A percentile compares a stretch with the other conserved stretches of the same genome.
These are phyloP conservation scores for Atta texana DNA, from an alignment of 1,140 invertebrate species.

Conservation along the genomic window DNA sequence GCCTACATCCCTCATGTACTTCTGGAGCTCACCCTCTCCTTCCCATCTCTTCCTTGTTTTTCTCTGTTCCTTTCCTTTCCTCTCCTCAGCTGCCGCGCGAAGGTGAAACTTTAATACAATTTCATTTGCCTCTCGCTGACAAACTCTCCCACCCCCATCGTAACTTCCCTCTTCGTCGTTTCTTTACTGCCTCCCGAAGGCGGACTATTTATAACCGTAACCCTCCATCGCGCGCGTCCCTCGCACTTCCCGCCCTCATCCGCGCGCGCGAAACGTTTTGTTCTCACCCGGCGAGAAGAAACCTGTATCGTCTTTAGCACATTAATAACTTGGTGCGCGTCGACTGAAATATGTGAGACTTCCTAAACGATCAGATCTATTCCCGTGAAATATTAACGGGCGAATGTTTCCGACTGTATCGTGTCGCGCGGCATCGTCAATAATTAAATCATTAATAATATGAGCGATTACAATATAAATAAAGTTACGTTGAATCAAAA, in stretches of 20 bases:
- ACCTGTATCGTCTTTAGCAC: conserved; percentile 62
- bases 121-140: conserved; percentile 79
- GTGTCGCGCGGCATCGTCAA: neutral
- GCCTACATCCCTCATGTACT: conserved; percentile 37
- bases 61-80: neutral
- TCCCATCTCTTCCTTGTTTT: neutral
- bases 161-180: conserved; percentile 71
- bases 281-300: conserved; percentile 63
- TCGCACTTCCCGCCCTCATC: neutral
- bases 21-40: neutral
- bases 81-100: conserved; percentile 19
- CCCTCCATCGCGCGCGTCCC: conserved; percentile 52
- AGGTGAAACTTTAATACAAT: conserved; percentile 80
- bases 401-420: neutral
- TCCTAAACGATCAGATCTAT: conserved; percentile 58
- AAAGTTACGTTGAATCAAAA: no score
- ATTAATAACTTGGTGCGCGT: conserved; percentile 65
- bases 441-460: conserved; percentile 20
- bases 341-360: conserved; percentile 61
- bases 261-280: conserved; percentile 70
- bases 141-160: conserved; percentile 71
- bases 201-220: conserved; percentile 79
- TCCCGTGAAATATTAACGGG: conserved; percentile 46
- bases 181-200: conserved; percentile 77
- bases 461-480: neutral